Conservation (phyloP, 2,113 vertebrate species). For the Festucalex cinctus region DNA sequence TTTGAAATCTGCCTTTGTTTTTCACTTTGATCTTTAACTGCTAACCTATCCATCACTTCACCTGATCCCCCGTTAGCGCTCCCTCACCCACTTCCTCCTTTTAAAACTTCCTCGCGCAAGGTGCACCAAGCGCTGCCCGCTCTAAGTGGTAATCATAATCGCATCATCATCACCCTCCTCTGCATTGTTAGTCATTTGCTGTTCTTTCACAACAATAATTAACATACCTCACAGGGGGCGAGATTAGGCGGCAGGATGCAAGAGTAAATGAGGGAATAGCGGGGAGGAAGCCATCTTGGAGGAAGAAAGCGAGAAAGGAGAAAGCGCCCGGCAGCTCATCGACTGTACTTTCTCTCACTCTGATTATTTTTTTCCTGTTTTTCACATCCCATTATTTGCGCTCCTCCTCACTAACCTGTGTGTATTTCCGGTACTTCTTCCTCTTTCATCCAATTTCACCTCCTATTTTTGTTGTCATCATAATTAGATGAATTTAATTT, state of each 20-base stretch:
- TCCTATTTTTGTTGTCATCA: background rate
- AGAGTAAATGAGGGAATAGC: constrained; percentile 31
- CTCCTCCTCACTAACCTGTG: background rate
- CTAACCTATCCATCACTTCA: constrained; percentile 70
- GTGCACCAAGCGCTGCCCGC: constrained; percentile 37
- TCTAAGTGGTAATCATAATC: constrained; percentile 59
- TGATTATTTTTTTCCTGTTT: background rate
- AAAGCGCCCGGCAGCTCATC: constrained; percentile 32
- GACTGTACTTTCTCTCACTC: constrained; percentile 13
- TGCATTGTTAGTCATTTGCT: constrained; percentile 47
- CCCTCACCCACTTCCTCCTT: constrained; percentile 52
- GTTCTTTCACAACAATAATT: constrained; percentile 58
- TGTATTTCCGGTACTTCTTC: background rate
- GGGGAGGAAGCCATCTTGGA: constrained; percentile 30
- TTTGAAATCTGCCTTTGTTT: constrained; percentile 72
- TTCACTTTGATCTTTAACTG: constrained; percentile 78
- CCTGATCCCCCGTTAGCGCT: constrained; percentile 50
- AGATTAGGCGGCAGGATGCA: constrained; percentile 40
- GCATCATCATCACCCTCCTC: constrained; percentile 40
- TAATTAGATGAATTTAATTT: background rate
- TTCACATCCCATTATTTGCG: background rate
- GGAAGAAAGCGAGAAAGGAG: constrained; percentile 30
- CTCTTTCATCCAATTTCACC: background rate
- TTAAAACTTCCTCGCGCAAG: constrained; percentile 41
- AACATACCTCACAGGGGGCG: constrained; percentile 51